These are phyloP conservation scores for Aptenodytes patagonicus DNA, from an alignment of 2,113 vertebrate genomes.

Conservation along the genomic window DNA sequence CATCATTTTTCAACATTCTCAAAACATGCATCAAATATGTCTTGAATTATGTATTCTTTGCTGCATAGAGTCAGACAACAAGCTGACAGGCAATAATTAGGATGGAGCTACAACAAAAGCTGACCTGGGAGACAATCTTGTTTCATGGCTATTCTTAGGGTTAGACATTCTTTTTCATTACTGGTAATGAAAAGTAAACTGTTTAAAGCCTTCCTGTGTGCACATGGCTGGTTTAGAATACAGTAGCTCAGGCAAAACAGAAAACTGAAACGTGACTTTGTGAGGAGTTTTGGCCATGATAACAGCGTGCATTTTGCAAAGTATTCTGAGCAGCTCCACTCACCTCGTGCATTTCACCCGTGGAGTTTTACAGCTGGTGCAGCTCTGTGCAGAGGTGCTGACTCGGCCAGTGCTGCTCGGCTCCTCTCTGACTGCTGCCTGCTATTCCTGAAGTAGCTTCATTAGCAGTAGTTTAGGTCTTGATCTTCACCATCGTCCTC, in stretches of 20 bases:
- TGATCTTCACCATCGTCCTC: neutral
- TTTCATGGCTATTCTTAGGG: neutral
- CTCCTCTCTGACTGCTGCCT: neutral
- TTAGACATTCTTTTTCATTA: neutral
- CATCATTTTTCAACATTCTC: neutral
- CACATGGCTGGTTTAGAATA: rapidly evolving
- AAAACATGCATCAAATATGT: neutral
- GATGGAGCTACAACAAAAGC: neutral
- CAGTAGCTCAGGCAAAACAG: neutral
- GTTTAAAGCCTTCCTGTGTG: neutral
- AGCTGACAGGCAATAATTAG: neutral
- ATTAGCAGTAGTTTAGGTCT: neutral
- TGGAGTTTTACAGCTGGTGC: rapidly evolving
- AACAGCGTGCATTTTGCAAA: neutral
- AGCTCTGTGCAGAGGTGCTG: neutral
- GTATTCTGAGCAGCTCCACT: neutral
- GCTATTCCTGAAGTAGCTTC: neutral
- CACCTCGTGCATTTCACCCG: neutral
- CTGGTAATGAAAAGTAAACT: neutral
- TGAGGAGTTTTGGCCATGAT: neutral
- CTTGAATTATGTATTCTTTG: neutral
- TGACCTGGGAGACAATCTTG: neutral
- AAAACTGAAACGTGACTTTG: neutral
- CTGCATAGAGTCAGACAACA: neutral
- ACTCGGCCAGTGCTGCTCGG: rapidly evolving